phyloP scores from a whole-genome alignment of 2,113 vertebrate genomes.

The Phodopus roborovskii region DNA sequence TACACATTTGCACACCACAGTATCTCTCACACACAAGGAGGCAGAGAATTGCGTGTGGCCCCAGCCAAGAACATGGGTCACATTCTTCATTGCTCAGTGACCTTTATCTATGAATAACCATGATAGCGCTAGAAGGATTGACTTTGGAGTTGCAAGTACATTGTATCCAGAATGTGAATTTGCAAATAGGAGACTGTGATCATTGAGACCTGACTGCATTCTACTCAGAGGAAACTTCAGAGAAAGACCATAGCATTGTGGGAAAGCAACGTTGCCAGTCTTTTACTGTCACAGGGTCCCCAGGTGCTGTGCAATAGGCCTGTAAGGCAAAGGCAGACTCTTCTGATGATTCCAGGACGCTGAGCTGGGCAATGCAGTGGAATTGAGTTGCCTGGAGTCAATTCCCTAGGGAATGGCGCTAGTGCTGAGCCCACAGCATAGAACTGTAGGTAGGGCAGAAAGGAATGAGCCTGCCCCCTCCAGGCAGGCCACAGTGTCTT shows the following conservation, averaged over 20 bases:
- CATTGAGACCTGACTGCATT: neutral
- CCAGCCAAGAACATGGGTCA: fast-evolving
- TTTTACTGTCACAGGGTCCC: neutral
- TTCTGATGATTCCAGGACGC: fast-evolving
- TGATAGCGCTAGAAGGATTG: no score
- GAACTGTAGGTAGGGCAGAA: neutral
- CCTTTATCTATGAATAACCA: neutral
- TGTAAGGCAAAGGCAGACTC: neutral
- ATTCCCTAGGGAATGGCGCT: neutral
- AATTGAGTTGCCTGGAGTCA: fast-evolving
- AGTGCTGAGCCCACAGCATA: neutral
- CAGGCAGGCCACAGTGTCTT: no score
- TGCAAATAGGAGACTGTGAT: fast-evolving
- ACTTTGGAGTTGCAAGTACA: fast-evolving
- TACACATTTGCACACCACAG: neutral
- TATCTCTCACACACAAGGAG: neutral
- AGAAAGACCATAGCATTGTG: no score
- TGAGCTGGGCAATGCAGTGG: no score
- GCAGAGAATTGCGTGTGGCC: neutral
- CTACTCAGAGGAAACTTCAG: neutral
- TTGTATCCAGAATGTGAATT: fast-evolving
- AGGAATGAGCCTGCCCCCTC: neutral
- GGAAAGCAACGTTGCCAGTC: neutral
- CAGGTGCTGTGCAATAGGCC: neutral
- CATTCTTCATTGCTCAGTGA: neutral